A percentile compares a stretch with the other conserved stretches of the same genome.
These are phyloP conservation scores for Octopus bimaculoides DNA, from an alignment of 1,140 invertebrate genomes.

Conservation along the genomic window DNA sequence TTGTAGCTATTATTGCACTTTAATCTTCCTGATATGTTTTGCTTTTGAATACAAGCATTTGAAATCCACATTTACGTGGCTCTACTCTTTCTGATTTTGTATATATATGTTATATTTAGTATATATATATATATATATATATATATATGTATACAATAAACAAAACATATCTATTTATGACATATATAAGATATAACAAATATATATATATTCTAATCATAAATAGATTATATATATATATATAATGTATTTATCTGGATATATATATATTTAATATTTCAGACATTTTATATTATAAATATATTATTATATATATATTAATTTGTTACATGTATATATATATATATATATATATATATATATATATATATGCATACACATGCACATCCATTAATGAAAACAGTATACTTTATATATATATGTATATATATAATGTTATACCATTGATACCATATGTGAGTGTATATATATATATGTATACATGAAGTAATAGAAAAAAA, in stretches of 20 bases:
- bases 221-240: too few relatives aligned
- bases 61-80: too few relatives aligned
- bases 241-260: background rate
- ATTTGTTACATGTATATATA: background rate
- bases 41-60: too few relatives aligned
- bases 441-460: background rate
- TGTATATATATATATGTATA: background rate
- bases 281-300: background rate
- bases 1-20: too few relatives aligned
- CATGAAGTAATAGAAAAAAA: background rate
- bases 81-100: too few relatives aligned
- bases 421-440: background rate
- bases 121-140: too few relatives aligned
- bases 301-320: background rate
- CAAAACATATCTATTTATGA: too few relatives aligned
- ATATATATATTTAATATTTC: background rate
- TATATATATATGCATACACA: background rate
- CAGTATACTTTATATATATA: background rate
- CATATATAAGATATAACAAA: too few relatives aligned
- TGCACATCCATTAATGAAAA: background rate
- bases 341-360: conserved; percentile 4
- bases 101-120: too few relatives aligned
- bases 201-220: too few relatives aligned
- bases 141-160: too few relatives aligned
- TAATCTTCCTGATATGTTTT: too few relatives aligned